phyloP scores from a whole-genome alignment of 2,797 vertebrate genomes.

The Peromyscus nudipes region DNA sequence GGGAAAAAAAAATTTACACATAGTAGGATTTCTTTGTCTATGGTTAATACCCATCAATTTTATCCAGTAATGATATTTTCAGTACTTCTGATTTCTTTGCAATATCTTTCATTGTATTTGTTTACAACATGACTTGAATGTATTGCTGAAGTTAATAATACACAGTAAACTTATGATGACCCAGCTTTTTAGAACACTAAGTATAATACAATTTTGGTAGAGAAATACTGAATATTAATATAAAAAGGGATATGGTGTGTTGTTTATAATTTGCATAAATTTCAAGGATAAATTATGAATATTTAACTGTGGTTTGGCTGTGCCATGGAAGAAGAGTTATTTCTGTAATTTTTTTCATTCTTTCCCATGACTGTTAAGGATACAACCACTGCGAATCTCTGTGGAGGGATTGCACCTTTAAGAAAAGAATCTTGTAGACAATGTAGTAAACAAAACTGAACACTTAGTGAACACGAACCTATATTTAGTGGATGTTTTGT shows the following conservation, averaged over 20 bases:
- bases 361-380: background rate
- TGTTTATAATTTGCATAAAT: background rate
- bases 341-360: background rate
- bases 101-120: background rate
- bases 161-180: background rate
- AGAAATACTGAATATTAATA: background rate
- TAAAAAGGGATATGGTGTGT: background rate
- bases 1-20: background rate
- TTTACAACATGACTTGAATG: background rate
- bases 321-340: background rate
- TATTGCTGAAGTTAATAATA: background rate
- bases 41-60: background rate
- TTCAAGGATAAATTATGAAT: background rate
- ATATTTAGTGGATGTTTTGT: background rate
- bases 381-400: background rate
- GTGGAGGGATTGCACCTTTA: background rate
- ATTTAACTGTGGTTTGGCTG: background rate
- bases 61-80: background rate
- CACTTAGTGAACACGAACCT: background rate
- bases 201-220: background rate
- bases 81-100: background rate
- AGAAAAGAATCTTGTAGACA: slow-evolving; percentile 8
- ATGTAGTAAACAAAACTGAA: background rate
- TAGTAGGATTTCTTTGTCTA: background rate
- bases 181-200: background rate